Percentiles rank a stretch among this genome's conserved stretches.
Evolutionary conservation across 1,140 invertebrate species (phyloP).

Genomic region (Solenopsis invicta): DNA sequence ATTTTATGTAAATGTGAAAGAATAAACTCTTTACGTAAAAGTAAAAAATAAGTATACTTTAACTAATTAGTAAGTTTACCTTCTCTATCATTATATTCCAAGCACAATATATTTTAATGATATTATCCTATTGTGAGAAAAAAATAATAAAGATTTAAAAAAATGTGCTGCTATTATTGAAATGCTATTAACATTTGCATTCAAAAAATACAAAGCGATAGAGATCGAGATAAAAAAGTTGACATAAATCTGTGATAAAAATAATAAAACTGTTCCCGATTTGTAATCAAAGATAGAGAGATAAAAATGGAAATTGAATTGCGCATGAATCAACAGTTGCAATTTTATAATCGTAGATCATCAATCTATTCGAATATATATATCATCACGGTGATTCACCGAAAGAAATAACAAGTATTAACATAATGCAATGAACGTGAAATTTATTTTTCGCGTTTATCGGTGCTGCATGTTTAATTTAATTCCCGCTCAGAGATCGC

Average conservation of each 20-base stretch:
- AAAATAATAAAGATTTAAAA: too few relatives aligned
- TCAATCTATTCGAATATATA: not conserved
- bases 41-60: not conserved
- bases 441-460: not conserved
- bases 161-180: not conserved
- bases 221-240: slow-evolving; percentile 16
- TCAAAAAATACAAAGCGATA: not conserved
- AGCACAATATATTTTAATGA: not conserved
- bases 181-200: not conserved
- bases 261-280: not conserved
- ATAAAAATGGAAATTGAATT: slow-evolving; percentile 24
- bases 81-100: not conserved
- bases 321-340: not conserved
- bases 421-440: not conserved
- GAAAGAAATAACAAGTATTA: slow-evolving; percentile 7
- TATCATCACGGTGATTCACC: not conserved
- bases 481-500: not conserved
- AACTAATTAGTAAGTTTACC: not conserved
- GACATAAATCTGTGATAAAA: not conserved
- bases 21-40: not conserved
- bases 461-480: not conserved
- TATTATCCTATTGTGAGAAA: too few relatives aligned
- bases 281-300: not conserved
- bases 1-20: not conserved
- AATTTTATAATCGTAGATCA: slow-evolving; percentile 18